These are phyloP conservation scores for Ciconia nigra DNA, from an alignment of 2,797 vertebrate genomes.

Conservation along the genomic window DNA sequence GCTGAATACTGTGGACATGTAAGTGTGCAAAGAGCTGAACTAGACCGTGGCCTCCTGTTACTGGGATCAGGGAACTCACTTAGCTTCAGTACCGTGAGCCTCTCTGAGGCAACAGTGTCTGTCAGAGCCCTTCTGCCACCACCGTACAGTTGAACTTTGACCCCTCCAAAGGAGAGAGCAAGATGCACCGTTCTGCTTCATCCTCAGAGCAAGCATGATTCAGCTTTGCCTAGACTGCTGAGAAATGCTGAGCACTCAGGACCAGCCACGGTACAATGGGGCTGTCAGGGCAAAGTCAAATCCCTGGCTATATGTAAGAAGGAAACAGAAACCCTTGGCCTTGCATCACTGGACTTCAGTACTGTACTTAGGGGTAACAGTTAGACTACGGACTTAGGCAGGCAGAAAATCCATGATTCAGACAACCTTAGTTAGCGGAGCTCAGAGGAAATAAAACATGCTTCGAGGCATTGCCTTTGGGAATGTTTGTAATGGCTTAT, in stretches of 20 bases:
- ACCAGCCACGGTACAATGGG: accelerated
- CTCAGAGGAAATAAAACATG: background rate
- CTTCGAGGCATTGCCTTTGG: background rate
- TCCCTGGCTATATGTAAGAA: background rate
- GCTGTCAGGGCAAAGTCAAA: background rate
- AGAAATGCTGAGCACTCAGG: background rate
- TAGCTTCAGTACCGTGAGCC: background rate
- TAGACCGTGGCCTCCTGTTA: background rate
- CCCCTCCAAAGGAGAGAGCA: background rate
- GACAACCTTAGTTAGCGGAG: background rate
- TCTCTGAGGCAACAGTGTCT: background rate
- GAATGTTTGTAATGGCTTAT: background rate
- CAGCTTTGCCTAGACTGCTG: background rate
- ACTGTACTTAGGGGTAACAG: background rate
- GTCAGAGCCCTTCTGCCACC: background rate
- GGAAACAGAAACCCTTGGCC: background rate
- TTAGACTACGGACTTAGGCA: background rate
- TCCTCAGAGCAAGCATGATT: background rate
- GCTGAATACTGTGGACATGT: background rate
- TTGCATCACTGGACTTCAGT: background rate
- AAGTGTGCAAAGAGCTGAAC: background rate
- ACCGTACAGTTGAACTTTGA: background rate
- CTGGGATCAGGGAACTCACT: background rate
- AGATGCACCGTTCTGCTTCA: background rate
- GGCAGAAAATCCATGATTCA: background rate